Evolutionary conservation across 2,113 vertebrate genomes (phyloP), one percentile per base, ranked within the genome.

Genomic region (Muscicapa adusta): DNA sequence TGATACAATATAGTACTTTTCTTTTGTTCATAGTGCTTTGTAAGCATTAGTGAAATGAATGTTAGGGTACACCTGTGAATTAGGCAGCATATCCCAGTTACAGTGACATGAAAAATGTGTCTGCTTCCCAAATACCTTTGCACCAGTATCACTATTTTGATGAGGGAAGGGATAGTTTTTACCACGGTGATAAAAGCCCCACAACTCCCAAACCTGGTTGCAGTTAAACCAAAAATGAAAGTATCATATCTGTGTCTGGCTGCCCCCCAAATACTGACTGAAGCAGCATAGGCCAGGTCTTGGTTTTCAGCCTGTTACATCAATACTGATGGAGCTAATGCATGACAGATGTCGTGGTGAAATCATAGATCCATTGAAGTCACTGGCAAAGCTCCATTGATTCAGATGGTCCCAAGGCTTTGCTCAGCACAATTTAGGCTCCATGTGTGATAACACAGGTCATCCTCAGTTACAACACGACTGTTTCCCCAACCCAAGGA

Each of bases 331-430:
- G 78, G 29, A 90, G 71, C 47, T 95, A 97, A 96, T 56, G 85
- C 6, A 2, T 1, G 93, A 53, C 91, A 96, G 94, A 94, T 94
- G 87, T 76, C 20, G 1, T 71, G 94, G 90, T 96, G 93, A 96
- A 97, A 94, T 86, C 88, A 80, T 8, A 85, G 88, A 85, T 60
- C 71, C 63, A 67, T 8, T 94, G 88, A 96, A 96, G 78, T 63
- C 75, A 51, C 43, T 96, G 93, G 89, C 81, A 95, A 93, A 91
- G 13, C 18, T 95, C 91, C 56, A 0, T 48, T 47, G 31, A 14
- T 93, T 74, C 87, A 67, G 92, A 48, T 47, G 77, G 57, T 76
- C 88, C 31, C 22, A 56, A 84, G 63, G 56, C 67, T 91, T 93
- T 91, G 75, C 78, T 80, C 63, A 89, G 88, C 63, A 93, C 22